Base-by-base conservation (phyloP, 2,797 vertebrate genomes). In the Alectoris magna region DNA sequence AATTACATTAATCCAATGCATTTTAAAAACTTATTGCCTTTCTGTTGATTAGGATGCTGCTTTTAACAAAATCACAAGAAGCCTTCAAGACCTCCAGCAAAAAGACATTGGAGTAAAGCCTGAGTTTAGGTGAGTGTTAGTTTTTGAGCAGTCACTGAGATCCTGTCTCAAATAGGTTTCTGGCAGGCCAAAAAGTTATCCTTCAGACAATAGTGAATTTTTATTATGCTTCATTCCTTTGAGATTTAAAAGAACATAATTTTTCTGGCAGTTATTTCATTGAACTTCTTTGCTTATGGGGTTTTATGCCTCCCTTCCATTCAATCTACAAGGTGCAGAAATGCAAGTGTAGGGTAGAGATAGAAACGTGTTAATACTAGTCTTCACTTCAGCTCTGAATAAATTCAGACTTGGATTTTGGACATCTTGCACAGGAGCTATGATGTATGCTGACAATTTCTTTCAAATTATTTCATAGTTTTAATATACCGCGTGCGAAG, bases 41-140 rank as follows among this genome's bases (percentile, higher is more conserved):
- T 95, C 95, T 76, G 0, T 76, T 97, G 51, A 24, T 95, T 97
- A 99, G 99, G 99, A 99, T 80, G 98, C 99, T 11, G 98, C 98
- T 72, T 99, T 99, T 97, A 99, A 99, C 97, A 99, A 99, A 98
- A 99, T 98, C 85, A 99, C 98, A 1, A 98, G 99, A 92, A 98
- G 99, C 93, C 98, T 99, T 95, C 99, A 99, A 95, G 99, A 99
- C n/a, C 97, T 99, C 87, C 99, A 99, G 96, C 99, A 99, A 95
- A 99, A 98, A 91, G 99, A 99, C 60, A 97, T 99, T 10, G 99
- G 99, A 22, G 98, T 99, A 90, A 99, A 99, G 90, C 98, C 99
- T 0, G 98, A 99, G 75, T 99, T 99, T 97, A 99, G 99, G 99
- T 99, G 91, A 96, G 97, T 17, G 41, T 8, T 48, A 8, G 12